These are phyloP conservation scores for Dromas ardeola DNA, from an alignment of 2,113 vertebrate genomes.

Conservation along the genomic window DNA sequence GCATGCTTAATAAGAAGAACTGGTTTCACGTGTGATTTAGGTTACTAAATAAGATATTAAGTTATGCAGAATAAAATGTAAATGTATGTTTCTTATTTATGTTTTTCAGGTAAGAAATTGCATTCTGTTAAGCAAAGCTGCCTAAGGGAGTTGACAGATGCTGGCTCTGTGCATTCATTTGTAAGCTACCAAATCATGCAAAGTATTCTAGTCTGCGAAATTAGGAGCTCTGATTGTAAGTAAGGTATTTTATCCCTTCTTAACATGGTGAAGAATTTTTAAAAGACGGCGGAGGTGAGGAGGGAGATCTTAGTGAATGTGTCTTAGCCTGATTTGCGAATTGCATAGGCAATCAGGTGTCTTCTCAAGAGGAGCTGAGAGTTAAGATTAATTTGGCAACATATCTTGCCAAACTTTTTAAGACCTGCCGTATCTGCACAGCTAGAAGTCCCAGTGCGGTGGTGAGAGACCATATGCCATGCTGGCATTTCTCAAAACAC, in stretches of 20 bases:
- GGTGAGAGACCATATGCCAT: not conserved
- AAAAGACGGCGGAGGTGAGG: not conserved
- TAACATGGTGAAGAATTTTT: not conserved
- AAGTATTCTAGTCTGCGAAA: slow-evolving; percentile 59
- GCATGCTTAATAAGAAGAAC: slow-evolving; percentile 49
- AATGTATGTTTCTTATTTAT: slow-evolving; percentile 74
- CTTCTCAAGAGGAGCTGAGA: not conserved
- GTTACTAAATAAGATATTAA: slow-evolving; percentile 63
- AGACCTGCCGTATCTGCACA: not conserved
- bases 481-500: not conserved
- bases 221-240: slow-evolving; percentile 65
- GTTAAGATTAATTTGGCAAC: not conserved
- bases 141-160: slow-evolving; percentile 77
- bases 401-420: not conserved
- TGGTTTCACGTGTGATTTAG: slow-evolving; percentile 52
- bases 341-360: not conserved
- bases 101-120: slow-evolving; percentile 85
- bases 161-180: slow-evolving; percentile 74
- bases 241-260: not conserved
- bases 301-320: not conserved
- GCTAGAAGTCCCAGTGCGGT: not conserved
- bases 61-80: slow-evolving; percentile 68
- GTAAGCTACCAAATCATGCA: slow-evolving; percentile 76
- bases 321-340: not conserved
- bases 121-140: slow-evolving; percentile 74